Percentiles rank a stretch among this genome's conserved stretches.
phyloP scores from a whole-genome alignment of 2,888 invertebrate genomes.

The Pandemis cinnamomeana region DNA sequence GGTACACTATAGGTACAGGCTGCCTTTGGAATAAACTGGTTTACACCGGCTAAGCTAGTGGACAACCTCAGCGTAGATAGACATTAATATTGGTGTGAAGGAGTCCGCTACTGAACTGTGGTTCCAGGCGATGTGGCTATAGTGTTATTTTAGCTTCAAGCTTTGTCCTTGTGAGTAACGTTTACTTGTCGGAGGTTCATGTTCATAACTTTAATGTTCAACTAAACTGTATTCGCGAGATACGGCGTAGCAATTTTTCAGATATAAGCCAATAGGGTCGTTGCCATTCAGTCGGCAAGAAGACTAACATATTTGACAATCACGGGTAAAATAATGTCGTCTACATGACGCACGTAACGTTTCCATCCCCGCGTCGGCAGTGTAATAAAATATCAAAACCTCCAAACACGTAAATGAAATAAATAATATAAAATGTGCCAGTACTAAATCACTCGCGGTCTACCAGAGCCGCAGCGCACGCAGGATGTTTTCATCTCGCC shows the following conservation, averaged over 20 bases:
- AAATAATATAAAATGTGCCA: conserved; percentile 41
- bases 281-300: neutral
- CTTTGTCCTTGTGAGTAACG: too few relatives aligned
- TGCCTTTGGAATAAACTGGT: too few relatives aligned
- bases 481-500: conserved; percentile 70
- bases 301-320: conserved; percentile 1
- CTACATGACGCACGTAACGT: conserved; percentile 10
- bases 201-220: neutral
- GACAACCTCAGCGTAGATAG: too few relatives aligned
- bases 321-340: conserved; percentile 14
- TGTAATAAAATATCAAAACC: conserved; percentile 25
- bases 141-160: too few relatives aligned
- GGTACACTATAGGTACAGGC: too few relatives aligned
- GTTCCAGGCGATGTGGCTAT: too few relatives aligned
- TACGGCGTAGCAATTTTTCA: neutral
- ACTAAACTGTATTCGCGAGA: neutral
- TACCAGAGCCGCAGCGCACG: conserved; percentile 48
- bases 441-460: conserved; percentile 50
- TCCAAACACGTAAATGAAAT: conserved; percentile 36
- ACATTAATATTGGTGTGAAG: too few relatives aligned
- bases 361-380: conserved; percentile 4
- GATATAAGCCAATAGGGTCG: neutral
- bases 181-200: too few relatives aligned
- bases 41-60: too few relatives aligned
- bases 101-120: too few relatives aligned